A percentile compares a stretch with the other conserved stretches of the same genome.
phyloP scores from a whole-genome alignment of 2,888 invertebrate species.

The Oligia fasciuncula region DNA sequence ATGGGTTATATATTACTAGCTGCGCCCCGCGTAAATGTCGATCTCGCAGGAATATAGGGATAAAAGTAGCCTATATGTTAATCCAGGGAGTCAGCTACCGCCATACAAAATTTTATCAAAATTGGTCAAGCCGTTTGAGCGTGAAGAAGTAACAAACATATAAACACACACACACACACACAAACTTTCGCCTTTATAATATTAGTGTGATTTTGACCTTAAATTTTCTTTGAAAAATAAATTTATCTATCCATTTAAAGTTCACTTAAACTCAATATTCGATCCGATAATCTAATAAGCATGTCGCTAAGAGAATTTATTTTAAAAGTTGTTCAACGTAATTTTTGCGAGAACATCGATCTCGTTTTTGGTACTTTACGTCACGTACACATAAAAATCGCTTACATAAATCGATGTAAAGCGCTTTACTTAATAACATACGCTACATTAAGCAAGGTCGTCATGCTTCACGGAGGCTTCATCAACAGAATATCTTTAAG shows the following conservation, averaged over 20 bases:
- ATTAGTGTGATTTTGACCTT: neutral
- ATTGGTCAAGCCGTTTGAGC: too few relatives aligned
- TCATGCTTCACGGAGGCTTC: conserved; percentile 57
- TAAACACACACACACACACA: too few relatives aligned
- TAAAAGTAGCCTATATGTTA: too few relatives aligned
- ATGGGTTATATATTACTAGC: neutral
- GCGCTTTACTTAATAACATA: conserved; percentile 60
- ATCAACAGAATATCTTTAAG: conserved; percentile 62
- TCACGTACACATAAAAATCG: conserved; percentile 48
- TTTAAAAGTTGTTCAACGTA: conserved; percentile 17
- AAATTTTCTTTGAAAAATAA: conserved; percentile 1
- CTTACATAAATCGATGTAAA: conserved; percentile 57
- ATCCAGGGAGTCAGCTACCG: too few relatives aligned
- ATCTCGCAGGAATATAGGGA: too few relatives aligned
- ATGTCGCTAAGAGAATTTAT: conserved; percentile 14
- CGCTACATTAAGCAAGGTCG: conserved; percentile 65
- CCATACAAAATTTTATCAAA: too few relatives aligned
- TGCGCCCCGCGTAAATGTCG: too few relatives aligned
- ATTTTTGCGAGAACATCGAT: conserved; percentile 28
- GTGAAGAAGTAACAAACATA: too few relatives aligned
- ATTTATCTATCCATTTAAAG: conserved; percentile 14
- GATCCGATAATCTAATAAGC: conserved; percentile 33
- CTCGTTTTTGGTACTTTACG: conserved; percentile 26
- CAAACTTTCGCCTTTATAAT: too few relatives aligned
- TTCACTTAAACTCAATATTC: conserved; percentile 32